phyloP scores from a whole-genome alignment of 1,140 invertebrate genomes.

The Mactra quadrangularis region DNA sequence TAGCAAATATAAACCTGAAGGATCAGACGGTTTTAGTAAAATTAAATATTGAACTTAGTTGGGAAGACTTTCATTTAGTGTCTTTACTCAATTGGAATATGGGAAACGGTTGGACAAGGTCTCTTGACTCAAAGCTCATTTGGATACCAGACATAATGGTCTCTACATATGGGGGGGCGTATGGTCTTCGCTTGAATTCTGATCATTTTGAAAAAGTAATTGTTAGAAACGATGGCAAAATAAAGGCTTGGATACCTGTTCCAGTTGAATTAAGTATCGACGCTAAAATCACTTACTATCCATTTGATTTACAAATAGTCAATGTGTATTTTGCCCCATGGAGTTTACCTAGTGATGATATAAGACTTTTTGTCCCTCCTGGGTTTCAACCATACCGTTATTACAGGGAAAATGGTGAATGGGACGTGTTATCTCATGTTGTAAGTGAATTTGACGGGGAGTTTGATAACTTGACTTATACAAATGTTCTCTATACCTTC shows the following conservation, averaged over 20 bases:
- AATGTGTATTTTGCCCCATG: not conserved
- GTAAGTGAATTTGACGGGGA: not conserved
- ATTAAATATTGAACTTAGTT: no score
- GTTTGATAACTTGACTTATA: not conserved
- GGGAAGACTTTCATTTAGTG: no score
- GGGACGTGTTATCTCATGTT: not conserved
- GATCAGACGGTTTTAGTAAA: no score
- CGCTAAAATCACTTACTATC: slow-evolving; percentile 1
- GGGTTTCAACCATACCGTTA: not conserved
- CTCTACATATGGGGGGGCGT: not conserved
- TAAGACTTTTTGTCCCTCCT: not conserved
- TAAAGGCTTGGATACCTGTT: not conserved
- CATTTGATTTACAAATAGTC: slow-evolving; percentile 9
- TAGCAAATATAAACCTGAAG: no score
- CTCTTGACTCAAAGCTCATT: not conserved
- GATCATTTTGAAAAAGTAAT: not conserved
- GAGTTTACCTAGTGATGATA: not conserved
- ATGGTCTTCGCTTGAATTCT: not conserved
- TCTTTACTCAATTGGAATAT: no score
- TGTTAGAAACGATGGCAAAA: not conserved
- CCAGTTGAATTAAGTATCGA: not conserved
- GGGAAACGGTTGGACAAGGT: not conserved
- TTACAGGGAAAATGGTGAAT: slow-evolving; percentile 6
- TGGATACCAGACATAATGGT: slow-evolving; percentile 14
- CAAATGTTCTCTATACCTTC: slow-evolving; percentile 1